Percentiles rank a stretch among this genome's conserved stretches.
Evolutionary conservation across 1,140 invertebrate species (phyloP).

Genomic region (Ooceraea biroi): DNA sequence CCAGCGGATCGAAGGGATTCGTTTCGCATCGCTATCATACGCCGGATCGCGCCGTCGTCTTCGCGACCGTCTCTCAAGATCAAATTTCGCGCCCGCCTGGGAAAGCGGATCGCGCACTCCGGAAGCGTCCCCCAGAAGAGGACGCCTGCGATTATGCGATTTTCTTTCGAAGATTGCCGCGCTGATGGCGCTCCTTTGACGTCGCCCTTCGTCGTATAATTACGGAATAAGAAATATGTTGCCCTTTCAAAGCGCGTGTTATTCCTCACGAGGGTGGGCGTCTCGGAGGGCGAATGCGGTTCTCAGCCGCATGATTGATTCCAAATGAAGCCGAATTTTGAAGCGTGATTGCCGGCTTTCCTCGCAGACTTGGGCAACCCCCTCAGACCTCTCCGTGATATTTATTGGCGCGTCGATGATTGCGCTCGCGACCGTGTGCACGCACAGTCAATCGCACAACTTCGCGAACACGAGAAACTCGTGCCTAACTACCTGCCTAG

Average conservation of each 20-base stretch:
- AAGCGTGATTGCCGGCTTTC: not conserved
- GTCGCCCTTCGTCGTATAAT: not conserved
- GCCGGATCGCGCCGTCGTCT: not conserved
- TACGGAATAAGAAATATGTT: slow-evolving; percentile 13
- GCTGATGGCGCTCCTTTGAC: slow-evolving; percentile 22
- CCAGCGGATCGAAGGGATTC: slow-evolving; percentile 57
- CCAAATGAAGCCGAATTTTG: too few relatives aligned
- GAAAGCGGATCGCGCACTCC: slow-evolving; percentile 32
- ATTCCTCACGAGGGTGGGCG: slow-evolving; percentile 13
- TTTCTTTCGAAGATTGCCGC: slow-evolving; percentile 47
- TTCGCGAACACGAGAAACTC: not conserved
- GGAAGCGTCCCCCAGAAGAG: slow-evolving; percentile 15
- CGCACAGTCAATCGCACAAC: not conserved
- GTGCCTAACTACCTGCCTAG: not conserved
- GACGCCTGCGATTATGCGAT: not conserved
- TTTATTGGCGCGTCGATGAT: slow-evolving; percentile 25
- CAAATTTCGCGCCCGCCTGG: slow-evolving; percentile 39
- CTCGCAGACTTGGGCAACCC: not conserved
- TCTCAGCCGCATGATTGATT: not conserved
- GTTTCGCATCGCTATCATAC: slow-evolving; percentile 22
- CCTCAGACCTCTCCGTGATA: not conserved
- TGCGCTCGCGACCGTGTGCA: not conserved
- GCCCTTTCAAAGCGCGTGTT: not conserved
- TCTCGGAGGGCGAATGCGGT: not conserved
- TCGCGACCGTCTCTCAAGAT: slow-evolving; percentile 19